phyloP scores from a whole-genome alignment of 2,888 invertebrate species.

The Calliopum simillimum region DNA sequence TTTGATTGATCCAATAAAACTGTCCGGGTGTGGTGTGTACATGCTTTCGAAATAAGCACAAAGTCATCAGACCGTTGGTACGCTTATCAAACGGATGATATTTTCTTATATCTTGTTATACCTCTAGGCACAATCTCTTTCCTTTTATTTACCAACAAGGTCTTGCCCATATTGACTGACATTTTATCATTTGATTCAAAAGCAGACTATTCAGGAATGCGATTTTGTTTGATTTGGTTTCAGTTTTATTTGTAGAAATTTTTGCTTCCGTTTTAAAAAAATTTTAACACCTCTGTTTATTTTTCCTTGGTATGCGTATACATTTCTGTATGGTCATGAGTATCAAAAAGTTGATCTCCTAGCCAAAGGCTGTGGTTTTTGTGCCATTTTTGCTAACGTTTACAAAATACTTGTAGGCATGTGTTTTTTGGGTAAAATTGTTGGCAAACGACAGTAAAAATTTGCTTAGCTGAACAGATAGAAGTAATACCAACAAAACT shows the following conservation, averaged over 20 bases:
- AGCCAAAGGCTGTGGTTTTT: neutral
- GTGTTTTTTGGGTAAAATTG: neutral
- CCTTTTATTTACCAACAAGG: neutral
- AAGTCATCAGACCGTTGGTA: no score
- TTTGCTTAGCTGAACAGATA: neutral
- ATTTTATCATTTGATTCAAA: neutral
- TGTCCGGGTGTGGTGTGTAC: no score
- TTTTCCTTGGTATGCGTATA: neutral
- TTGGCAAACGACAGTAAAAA: neutral
- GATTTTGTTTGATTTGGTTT: neutral
- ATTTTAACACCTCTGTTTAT: slow-evolving; percentile 21
- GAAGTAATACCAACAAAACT: no score
- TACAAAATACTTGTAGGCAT: neutral
- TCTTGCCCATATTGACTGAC: neutral
- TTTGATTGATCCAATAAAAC: no score
- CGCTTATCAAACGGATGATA: no score
- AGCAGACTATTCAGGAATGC: neutral
- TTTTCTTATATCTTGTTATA: neutral
- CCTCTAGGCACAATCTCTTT: neutral
- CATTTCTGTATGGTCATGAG: slow-evolving; percentile 6
- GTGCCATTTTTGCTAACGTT: neutral
- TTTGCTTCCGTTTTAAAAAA: slow-evolving; percentile 26
- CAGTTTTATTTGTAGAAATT: slow-evolving; percentile 33
- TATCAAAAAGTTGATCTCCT: neutral
- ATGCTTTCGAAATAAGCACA: no score